Evolutionary conservation across 2,888 invertebrate species (phyloP), one percentile per base, ranked within the genome.

Genomic region (Cecidostiba fungosa): DNA sequence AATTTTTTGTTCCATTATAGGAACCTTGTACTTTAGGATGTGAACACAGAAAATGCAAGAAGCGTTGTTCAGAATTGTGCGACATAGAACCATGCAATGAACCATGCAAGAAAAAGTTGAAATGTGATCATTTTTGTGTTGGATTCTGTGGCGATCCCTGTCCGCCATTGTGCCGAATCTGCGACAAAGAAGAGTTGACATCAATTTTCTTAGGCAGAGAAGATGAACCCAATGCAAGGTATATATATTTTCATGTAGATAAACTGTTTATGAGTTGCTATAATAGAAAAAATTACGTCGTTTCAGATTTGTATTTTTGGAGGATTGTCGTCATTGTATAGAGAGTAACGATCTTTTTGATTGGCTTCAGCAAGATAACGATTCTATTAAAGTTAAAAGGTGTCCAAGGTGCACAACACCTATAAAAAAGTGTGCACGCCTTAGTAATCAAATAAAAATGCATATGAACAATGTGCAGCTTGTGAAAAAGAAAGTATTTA

Each of bases 111-210:
- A 76, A 69, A 36, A 8, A 8, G 6, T 82, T 82, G 32, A 74
- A 77, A 82, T 82, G 82, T 12, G n/a, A 32, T 4, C 82, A 82
- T 69, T 76, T 69, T 19, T 82, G 82, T 23, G 50, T 82, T 69
- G 82, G 82, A 16, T 82, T 82, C 16, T 82, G 82, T n/a, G 77
- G 82, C 14, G 82, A 82, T 77, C 69, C 77, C 6, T 82, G 82
- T 23, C 82, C 82, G 12, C 82, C 77, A 1, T 29, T 77, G n/a
- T 82, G 82, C 50, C 76, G 82, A 36, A 69, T 82, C 4, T 82
- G 82, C 32, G 26, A 82, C 10, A 19, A 77, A 26, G 77, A 82
- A 19, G 77, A 82, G 36, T 32, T 82, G 39, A 69, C 50, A 1
- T n/a, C 10, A 70, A 16, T 82, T 10, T n/a, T 82, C 3, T 82